phyloP scores from a whole-genome alignment of 1,140 invertebrate genomes.

The Gonioctena quinquepunctata region DNA sequence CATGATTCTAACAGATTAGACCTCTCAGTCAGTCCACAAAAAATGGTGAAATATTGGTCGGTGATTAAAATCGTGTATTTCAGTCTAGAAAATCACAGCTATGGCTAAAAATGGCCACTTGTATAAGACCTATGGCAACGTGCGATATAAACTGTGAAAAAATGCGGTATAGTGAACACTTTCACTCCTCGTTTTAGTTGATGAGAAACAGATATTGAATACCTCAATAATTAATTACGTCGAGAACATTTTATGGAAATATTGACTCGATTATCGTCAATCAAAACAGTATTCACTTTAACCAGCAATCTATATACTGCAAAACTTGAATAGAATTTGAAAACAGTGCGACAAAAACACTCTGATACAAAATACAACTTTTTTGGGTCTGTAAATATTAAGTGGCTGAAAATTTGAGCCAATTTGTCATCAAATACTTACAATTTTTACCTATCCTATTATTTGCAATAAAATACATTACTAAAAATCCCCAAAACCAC shows the following conservation, averaged over 20 bases:
- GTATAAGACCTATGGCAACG: slow-evolving; percentile 31
- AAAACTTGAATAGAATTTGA: neutral
- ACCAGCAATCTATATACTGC: neutral
- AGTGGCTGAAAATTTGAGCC: slow-evolving; percentile 15
- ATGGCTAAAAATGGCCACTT: slow-evolving; percentile 38
- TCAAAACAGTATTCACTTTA: neutral
- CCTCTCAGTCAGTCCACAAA: slow-evolving; percentile 21
- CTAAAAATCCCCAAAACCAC: slow-evolving; percentile 34
- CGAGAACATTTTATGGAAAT: too few relatives aligned
- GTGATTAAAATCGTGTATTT: slow-evolving; percentile 21
- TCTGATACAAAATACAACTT: slow-evolving; percentile 22
- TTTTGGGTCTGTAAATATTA: neutral
- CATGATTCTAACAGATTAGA: slow-evolving; percentile 34
- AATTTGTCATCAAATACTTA: slow-evolving; percentile 28
- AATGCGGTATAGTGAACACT: neutral
- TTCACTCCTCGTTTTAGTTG: too few relatives aligned
- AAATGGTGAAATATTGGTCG: neutral
- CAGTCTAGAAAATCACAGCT: slow-evolving; percentile 52
- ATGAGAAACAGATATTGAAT: too few relatives aligned
- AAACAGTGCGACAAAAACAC: slow-evolving; percentile 22
- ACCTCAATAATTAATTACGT: too few relatives aligned
- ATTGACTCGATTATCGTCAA: neutral
- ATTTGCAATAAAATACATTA: slow-evolving; percentile 23
- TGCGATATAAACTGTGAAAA: neutral
- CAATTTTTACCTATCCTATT: slow-evolving; percentile 30